Conservation (phyloP, 2,113 vertebrate species). For the Equus przewalskii region DNA sequence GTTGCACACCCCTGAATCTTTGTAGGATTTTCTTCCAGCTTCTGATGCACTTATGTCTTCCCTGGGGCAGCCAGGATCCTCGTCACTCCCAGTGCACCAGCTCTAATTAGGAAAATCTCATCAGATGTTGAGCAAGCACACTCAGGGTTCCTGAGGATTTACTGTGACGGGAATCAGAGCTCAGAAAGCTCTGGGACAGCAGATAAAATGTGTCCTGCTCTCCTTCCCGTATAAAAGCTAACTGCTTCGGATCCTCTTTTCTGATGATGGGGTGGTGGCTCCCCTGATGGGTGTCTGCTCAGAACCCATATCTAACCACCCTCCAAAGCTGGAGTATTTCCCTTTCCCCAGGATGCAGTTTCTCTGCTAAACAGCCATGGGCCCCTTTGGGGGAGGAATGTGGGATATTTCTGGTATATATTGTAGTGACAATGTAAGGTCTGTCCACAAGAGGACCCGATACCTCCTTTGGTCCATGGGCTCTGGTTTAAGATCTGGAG, state of each 20-base stretch:
- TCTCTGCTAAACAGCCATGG: background rate
- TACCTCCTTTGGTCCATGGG: background rate
- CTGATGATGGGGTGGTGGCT: background rate
- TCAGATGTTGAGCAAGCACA: accelerated
- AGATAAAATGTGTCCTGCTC: accelerated
- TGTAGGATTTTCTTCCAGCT: background rate
- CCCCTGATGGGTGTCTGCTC: no score
- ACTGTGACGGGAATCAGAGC: no score
- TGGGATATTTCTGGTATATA: background rate
- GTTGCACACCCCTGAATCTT: background rate
- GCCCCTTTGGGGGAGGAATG: background rate
- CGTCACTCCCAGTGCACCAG: no score
- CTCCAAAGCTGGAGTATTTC: background rate
- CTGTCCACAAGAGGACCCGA: background rate
- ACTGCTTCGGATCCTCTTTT: background rate
- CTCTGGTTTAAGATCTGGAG: background rate
- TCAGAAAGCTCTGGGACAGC: background rate
- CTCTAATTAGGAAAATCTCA: background rate
- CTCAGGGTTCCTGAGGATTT: background rate
- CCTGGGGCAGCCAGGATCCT: no score
- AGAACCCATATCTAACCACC: background rate
- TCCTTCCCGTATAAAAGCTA: background rate
- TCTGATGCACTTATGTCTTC: no score
- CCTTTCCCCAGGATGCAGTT: background rate
- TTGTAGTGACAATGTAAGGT: background rate